Evolutionary conservation across 2,797 vertebrate species (phyloP).

Genomic region (Hydrolagus colliei): DNA sequence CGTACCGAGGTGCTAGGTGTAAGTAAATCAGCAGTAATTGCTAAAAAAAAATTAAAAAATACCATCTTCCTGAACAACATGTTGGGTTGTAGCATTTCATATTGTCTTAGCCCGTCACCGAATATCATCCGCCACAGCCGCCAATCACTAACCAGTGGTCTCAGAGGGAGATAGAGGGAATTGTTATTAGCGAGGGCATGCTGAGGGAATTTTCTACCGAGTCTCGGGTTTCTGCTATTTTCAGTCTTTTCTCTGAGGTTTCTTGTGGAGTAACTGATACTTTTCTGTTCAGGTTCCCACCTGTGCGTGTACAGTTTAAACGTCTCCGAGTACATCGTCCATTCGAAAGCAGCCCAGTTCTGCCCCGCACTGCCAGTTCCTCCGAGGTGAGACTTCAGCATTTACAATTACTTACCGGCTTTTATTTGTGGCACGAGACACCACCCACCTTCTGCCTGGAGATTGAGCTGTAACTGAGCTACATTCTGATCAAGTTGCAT

Average conservation of each 20-base stretch:
- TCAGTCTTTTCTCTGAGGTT: neutral
- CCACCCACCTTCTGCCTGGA: neutral
- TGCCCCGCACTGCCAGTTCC: slow-evolving; percentile 61
- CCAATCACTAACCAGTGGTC: no score
- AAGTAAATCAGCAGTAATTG: no score
- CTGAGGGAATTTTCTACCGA: no score
- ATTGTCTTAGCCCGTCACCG: no score
- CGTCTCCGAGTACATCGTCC: slow-evolving; percentile 50
- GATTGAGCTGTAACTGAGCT: neutral
- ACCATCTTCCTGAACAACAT: no score
- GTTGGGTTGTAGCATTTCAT: no score
- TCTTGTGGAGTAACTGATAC: neutral
- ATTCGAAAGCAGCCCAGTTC: slow-evolving; percentile 44
- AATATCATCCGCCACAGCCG: no score
- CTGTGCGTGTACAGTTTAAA: slow-evolving; percentile 59
- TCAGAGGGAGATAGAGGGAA: no score
- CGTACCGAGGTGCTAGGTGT: no score
- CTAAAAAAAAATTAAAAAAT: no score
- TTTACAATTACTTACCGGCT: neutral
- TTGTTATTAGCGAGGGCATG: no score
- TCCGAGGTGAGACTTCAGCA: slow-evolving; percentile 50
- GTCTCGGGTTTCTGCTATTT: neutral
- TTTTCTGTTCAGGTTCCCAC: slow-evolving; percentile 50
- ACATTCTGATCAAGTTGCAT: neutral
- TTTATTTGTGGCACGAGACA: neutral